Evolutionary conservation across 2,888 invertebrate species (phyloP), one percentile per base, ranked within the genome.

Genomic region (Graphium colonna): DNA sequence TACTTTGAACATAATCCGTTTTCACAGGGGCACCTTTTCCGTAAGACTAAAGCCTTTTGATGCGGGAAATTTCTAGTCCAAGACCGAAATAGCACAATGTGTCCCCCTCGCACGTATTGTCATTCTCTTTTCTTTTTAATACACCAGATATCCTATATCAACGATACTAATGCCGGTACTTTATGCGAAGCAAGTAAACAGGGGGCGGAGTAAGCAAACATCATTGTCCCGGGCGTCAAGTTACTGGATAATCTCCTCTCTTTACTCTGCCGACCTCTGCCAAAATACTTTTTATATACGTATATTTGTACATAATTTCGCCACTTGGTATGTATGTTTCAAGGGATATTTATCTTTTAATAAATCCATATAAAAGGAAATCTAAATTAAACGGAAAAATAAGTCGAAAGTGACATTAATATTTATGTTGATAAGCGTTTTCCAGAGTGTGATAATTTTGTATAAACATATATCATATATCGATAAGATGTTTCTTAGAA

Each of bases 181-280:
- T 56, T 60, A 56, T 51, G 51, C 54, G 56, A 56, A 57, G 53
- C 58, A 60, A 62, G 57, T 60, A 42, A 57, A 59, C 59, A 57
- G 48, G 53, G 56, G 58, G 47, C 58, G 50, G 55, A n/a, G 57
- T 65, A 69, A 71, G 73, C 68, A 73, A 64, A 70, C 62, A 61
- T 42, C 43, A 58, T 61, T 62, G 69, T 71, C 67, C 61, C 63
- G 33, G 51, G 69, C 63, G 63, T 72, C 68, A 61, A 64, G 67
- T 74, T 71, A 70, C 71, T 58, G 57, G 61, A 65, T 68, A 67
- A 58, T 60, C 59, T 50, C 41, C 59, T 52, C 52, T 38, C 43
- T 47, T 57, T 58, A 55, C 50, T 59, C 39, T 52, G 21, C 46
- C 42, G 26, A 42, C 21, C 36, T 40, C 42, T 42, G 42, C 12